phyloP scores from a whole-genome alignment of 1,140 invertebrate species.

The Linepithema humile region DNA sequence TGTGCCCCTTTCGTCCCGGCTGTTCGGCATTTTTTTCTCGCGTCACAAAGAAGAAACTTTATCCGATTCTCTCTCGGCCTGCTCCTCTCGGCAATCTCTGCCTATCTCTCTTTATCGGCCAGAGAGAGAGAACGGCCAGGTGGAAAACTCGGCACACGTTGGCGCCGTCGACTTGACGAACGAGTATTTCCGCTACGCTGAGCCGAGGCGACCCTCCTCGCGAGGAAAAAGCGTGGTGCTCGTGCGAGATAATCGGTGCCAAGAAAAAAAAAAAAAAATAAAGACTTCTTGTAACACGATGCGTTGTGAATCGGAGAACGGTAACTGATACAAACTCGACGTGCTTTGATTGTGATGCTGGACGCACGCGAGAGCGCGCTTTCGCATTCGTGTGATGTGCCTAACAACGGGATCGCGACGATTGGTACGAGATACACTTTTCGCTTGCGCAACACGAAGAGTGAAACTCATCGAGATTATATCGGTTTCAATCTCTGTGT shows the following conservation, averaged over 20 bases:
- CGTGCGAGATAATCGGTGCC: neutral
- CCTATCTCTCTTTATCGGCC: slow-evolving; percentile 1
- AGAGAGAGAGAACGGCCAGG: slow-evolving; percentile 21
- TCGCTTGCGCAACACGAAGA: neutral
- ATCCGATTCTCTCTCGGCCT: slow-evolving; percentile 38
- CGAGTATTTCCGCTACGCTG: slow-evolving; percentile 23
- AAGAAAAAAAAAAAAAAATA: neutral
- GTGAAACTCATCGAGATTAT: neutral
- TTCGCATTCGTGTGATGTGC: neutral
- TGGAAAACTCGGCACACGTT: slow-evolving; percentile 40
- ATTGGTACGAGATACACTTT: neutral
- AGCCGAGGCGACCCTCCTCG: neutral
- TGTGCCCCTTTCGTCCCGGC: neutral
- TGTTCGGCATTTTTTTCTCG: slow-evolving; percentile 39
- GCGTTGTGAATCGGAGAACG: neutral
- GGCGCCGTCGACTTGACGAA: slow-evolving; percentile 33
- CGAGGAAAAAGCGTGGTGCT: neutral
- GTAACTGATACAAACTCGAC: neutral
- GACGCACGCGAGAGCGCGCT: neutral
- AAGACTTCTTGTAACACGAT: neutral
- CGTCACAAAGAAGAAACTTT: slow-evolving; percentile 49
- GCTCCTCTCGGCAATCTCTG: neutral
- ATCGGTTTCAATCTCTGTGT: neutral
- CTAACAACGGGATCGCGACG: neutral
- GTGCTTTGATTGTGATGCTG: neutral